Conservation (phyloP, 2,888 invertebrate genomes). For the Piscicola geometra region DNA sequence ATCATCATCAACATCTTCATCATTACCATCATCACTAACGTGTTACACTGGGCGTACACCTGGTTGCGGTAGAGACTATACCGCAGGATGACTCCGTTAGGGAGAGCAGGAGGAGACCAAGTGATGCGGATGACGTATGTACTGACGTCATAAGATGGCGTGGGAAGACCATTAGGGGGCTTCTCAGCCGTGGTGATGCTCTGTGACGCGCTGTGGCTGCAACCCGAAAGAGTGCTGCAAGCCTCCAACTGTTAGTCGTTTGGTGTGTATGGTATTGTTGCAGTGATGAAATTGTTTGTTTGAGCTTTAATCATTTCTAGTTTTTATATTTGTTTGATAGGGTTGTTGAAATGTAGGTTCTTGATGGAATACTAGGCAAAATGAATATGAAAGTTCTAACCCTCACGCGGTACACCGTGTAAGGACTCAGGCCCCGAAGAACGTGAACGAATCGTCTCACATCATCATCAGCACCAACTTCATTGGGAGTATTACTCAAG, state of each 20-base stretch:
- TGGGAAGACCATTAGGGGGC: neutral
- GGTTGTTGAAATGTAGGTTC: no score
- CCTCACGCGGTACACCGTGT: neutral
- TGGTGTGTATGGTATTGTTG: no score
- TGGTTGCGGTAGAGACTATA: neutral
- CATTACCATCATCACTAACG: neutral
- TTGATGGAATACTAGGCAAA: no score
- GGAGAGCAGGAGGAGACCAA: neutral
- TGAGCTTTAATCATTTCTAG: no score
- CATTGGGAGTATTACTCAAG: neutral
- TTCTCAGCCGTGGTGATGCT: neutral
- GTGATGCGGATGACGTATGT: neutral
- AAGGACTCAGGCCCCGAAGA: neutral
- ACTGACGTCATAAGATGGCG: neutral
- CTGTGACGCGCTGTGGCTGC: neutral
- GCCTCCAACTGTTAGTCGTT: neutral
- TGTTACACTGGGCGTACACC: neutral
- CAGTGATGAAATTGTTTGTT: no score
- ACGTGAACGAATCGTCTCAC: neutral
- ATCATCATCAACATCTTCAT: neutral
- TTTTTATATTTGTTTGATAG: no score
- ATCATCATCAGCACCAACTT: neutral
- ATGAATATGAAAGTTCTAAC: neutral
- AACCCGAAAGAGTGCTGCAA: neutral
- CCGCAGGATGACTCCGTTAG: neutral